Percentiles rank a stretch among this genome's conserved stretches.
Conservation (phyloP, 2,113 vertebrate genomes). For the Maylandia zebra region DNA sequence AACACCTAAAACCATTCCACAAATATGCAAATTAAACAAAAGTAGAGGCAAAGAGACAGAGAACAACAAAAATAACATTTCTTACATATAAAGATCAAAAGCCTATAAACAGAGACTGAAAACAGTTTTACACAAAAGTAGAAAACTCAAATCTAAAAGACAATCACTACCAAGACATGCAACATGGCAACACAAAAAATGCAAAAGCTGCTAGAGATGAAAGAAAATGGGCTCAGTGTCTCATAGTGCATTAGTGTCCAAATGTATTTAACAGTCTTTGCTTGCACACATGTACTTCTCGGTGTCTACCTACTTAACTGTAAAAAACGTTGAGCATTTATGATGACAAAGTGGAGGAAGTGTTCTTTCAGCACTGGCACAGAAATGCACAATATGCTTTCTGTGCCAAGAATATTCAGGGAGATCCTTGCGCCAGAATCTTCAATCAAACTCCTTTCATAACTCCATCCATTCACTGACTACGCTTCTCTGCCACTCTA, state of each 20-base stretch:
- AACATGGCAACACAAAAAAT: background rate
- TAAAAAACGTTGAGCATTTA: background rate
- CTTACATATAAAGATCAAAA: background rate
- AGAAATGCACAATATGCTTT: background rate
- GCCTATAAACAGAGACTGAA: background rate
- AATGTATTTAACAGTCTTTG: background rate
- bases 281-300: background rate
- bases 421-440: background rate
- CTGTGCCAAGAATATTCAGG: background rate
- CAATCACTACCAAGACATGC: background rate
- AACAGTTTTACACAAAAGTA: background rate
- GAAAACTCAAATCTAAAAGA: background rate
- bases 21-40: background rate
- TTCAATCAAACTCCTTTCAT: background rate
- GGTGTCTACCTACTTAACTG: background rate
- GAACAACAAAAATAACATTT: background rate
- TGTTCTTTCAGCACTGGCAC: background rate
- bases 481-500: background rate
- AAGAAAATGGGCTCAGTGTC: background rate
- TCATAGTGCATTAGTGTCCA: background rate
- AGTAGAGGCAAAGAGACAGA: background rate
- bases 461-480: background rate
- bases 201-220: background rate
- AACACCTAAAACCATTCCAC: background rate
- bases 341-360: background rate